Evolutionary conservation across 2,113 vertebrate genomes (phyloP).

Genomic region (Australoheros scitulus): DNA sequence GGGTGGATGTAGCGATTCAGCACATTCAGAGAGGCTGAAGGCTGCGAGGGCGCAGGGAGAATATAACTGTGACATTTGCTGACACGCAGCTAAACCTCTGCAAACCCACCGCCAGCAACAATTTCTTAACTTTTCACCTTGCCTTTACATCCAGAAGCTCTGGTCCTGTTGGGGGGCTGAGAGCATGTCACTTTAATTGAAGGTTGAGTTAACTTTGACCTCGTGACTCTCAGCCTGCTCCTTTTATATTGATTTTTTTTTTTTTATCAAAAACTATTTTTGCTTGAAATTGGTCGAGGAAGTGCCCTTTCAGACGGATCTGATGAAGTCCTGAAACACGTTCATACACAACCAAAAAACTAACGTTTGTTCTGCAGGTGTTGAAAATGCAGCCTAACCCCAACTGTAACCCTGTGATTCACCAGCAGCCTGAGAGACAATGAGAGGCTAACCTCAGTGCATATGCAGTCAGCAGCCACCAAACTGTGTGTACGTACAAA

Average conservation of each 20-base stretch:
- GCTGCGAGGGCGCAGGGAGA: conserved; percentile 20
- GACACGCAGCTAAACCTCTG: conserved; percentile 49
- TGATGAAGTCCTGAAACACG: not conserved
- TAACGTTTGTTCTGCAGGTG: no score
- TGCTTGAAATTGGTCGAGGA: not conserved
- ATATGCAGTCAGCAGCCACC: no score
- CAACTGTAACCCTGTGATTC: no score
- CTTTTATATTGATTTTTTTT: not conserved
- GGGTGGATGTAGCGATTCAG: conserved; percentile 13
- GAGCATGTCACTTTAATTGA: conserved; percentile 46
- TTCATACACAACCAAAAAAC: no score
- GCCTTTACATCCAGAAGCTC: conserved; percentile 25
- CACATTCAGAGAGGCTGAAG: conserved; percentile 24
- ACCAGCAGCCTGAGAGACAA: no score
- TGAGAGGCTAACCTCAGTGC: no score
- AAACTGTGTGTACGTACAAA: not conserved
- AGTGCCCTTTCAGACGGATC: not conserved
- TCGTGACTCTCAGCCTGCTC: not conserved
- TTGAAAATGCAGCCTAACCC: no score
- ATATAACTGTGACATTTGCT: conserved; percentile 70
- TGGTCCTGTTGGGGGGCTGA: not conserved
- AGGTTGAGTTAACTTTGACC: conserved; percentile 41
- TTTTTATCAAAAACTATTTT: not conserved
- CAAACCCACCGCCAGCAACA: conserved; percentile 28
- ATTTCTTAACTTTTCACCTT: conserved; percentile 54